Percentiles rank a stretch among this genome's conserved stretches.
These are phyloP conservation scores for Bombyx huttoni DNA, from an alignment of 2,888 invertebrate species.

Conservation along the genomic window DNA sequence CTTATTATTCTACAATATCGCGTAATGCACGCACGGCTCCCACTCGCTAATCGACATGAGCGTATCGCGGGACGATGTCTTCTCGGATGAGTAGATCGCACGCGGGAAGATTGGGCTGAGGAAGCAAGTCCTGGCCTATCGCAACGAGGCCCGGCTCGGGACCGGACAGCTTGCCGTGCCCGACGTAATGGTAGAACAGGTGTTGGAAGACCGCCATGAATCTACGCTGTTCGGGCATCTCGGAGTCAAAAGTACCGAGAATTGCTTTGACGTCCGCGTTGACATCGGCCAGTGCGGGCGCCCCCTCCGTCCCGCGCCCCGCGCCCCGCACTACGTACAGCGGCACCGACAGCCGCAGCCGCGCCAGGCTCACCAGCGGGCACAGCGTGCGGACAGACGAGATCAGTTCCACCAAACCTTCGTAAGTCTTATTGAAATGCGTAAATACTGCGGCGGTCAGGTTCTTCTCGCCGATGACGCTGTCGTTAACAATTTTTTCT, in stretches of 20 bases:
- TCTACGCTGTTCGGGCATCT: slow-evolving; percentile 79
- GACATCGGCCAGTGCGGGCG: slow-evolving; percentile 37
- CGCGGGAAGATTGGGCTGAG: slow-evolving; percentile 76
- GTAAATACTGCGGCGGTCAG: slow-evolving; percentile 75
- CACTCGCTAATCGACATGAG: slow-evolving; percentile 77
- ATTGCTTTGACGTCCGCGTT: slow-evolving; percentile 85
- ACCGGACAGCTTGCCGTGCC: slow-evolving; percentile 80
- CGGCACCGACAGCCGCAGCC: slow-evolving; percentile 75
- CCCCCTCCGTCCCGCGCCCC: slow-evolving; percentile 45
- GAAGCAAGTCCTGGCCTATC: slow-evolving; percentile 79
- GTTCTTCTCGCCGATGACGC: slow-evolving; percentile 75
- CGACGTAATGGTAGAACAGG: slow-evolving; percentile 85
- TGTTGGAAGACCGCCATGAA: slow-evolving; percentile 86
- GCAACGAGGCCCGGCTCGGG: slow-evolving; percentile 74
- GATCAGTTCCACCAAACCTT: slow-evolving; percentile 80
- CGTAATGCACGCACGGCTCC: not conserved
- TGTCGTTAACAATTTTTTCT: slow-evolving; percentile 74
- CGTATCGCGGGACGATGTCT: slow-evolving; percentile 81
- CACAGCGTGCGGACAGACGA: slow-evolving; percentile 86
- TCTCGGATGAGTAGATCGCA: slow-evolving; percentile 85
- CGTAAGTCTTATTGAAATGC: slow-evolving; percentile 78
- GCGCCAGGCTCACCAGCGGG: slow-evolving; percentile 79
- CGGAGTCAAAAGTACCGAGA: slow-evolving; percentile 81
- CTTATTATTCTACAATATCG: not conserved
- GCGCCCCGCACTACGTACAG: slow-evolving; percentile 81